Conservation (phyloP, 1,140 invertebrate genomes). For the Procambarus clarkii region DNA sequence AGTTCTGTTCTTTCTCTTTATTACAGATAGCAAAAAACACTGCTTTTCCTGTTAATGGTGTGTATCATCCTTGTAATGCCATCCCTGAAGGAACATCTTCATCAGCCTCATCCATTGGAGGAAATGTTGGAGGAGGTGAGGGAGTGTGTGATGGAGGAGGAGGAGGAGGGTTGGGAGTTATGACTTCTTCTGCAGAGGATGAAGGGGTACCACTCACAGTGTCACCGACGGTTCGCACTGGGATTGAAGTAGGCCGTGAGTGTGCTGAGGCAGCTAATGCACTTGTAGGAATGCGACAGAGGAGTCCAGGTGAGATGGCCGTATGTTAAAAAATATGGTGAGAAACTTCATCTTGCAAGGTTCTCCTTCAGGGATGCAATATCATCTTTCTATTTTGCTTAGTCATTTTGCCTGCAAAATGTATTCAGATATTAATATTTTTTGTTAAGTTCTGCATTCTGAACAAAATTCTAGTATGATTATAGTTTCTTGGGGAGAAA, state of each 20-base stretch:
- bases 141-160: constrained; percentile 51
- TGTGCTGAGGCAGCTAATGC: constrained; percentile 77
- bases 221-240: constrained; percentile 76
- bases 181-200: constrained; percentile 22
- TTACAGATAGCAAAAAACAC: constrained; percentile 83
- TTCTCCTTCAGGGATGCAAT: neutral
- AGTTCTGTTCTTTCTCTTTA: neutral
- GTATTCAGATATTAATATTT: neutral
- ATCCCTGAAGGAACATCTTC: constrained; percentile 51
- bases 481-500: neutral
- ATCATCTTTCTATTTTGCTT: neutral
- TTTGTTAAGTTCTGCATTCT: neutral
- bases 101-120: constrained; percentile 24
- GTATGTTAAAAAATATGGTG: neutral
- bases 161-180: constrained; percentile 46
- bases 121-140: constrained; percentile 3
- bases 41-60: constrained; percentile 80
- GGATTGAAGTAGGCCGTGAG: constrained; percentile 81
- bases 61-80: constrained; percentile 73
- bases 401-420: neutral
- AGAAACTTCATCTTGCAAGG: neutral
- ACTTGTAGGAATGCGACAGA: constrained; percentile 39
- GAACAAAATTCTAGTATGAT: neutral
- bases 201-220: constrained; percentile 31
- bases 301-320: constrained; percentile 29